Evolutionary conservation across 2,888 invertebrate genomes (phyloP).

Genomic region (Tanytarsus gracilentus): DNA sequence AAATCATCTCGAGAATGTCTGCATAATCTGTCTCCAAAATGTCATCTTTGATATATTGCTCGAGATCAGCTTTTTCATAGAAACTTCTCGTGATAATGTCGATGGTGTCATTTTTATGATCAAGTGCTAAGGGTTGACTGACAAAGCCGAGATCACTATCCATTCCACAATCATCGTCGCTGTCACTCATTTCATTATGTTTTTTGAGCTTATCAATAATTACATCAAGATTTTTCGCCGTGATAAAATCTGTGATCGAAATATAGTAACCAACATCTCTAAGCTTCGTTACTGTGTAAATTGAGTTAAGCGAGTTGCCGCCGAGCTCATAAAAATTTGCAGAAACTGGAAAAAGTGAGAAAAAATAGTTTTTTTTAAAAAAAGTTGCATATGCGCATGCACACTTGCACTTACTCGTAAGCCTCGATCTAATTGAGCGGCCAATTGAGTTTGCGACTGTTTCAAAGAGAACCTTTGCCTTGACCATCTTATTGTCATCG

Average conservation of each 20-base stretch:
- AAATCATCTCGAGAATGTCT: conserved; percentile 57
- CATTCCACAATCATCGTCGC: conserved; percentile 45
- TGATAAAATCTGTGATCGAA: conserved; percentile 73
- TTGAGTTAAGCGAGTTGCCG: conserved; percentile 79
- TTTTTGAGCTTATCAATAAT: conserved; percentile 51
- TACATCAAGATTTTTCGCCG: conserved; percentile 59
- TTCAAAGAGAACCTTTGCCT: conserved; percentile 62
- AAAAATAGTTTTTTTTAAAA: not conserved
- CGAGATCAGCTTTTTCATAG: conserved; percentile 76
- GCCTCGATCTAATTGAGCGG: conserved; percentile 51
- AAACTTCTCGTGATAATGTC: conserved; percentile 77
- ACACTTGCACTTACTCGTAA: conserved; percentile 61
- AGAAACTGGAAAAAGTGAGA: conserved; percentile 38
- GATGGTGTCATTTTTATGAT: conserved; percentile 58
- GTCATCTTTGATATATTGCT: conserved; percentile 64
- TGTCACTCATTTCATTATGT: conserved; percentile 33
- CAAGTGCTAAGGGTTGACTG: conserved; percentile 38
- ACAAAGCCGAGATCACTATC: conserved; percentile 35
- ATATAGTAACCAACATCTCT: conserved; percentile 69
- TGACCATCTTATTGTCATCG: conserved; percentile 47
- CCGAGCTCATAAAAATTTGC: conserved; percentile 78
- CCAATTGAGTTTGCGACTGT: conserved; percentile 66
- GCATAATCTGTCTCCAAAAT: conserved; percentile 60
- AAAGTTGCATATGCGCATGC: conserved; percentile 56
- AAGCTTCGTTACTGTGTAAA: conserved; percentile 68